Evolutionary conservation across 2,888 invertebrate species (phyloP).

Genomic region (Zootermopsis nevadensis): DNA sequence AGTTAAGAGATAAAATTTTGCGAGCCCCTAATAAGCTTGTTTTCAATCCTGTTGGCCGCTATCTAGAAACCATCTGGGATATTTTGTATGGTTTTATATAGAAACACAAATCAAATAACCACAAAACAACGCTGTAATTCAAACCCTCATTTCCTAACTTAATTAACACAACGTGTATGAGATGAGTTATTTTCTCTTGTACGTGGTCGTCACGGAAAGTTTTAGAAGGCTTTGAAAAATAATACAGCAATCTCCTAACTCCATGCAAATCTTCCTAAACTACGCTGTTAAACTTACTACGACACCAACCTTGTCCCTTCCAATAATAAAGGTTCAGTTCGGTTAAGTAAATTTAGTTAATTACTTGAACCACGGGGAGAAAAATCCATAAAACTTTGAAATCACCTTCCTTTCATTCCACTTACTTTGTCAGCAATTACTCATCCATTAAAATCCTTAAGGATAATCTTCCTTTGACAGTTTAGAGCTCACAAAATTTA

Average conservation of each 20-base stretch:
- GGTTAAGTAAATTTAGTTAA: not conserved
- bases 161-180: not conserved
- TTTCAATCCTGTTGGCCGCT: too few species aligned
- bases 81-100: too few species aligned
- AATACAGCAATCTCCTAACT: not conserved
- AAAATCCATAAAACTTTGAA: not conserved
- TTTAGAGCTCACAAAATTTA: too few species aligned
- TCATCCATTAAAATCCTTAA: too few species aligned
- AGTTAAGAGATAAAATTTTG: too few species aligned
- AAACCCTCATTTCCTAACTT: not conserved
- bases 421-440: too few species aligned
- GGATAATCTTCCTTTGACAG: too few species aligned
- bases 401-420: not conserved
- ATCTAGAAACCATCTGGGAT: too few species aligned
- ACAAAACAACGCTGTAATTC: not conserved
- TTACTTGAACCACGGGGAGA: not conserved
- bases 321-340: not conserved
- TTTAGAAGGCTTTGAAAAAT: not conserved
- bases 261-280: not conserved
- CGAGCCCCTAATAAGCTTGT: too few species aligned
- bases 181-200: not conserved
- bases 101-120: not conserved
- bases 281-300: not conserved
- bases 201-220: not conserved
- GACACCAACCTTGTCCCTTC: not conserved